Conservation (phyloP, 2,113 vertebrate species). For the Steatornis caripensis region DNA sequence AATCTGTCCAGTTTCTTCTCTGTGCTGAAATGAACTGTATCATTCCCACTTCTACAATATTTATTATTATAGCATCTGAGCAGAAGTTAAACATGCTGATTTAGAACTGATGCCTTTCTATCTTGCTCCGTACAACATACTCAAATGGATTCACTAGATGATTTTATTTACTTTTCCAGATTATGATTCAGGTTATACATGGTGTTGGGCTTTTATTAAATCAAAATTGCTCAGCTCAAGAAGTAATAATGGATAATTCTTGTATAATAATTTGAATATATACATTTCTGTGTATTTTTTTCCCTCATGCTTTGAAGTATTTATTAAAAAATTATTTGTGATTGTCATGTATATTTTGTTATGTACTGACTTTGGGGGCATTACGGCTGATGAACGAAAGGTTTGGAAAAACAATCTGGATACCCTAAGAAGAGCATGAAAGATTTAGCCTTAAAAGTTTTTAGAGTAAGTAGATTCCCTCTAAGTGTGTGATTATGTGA, state of each 20-base stretch:
- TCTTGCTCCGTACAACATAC: neutral
- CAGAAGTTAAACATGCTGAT: neutral
- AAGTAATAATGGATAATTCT: neutral
- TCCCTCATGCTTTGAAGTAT: neutral
- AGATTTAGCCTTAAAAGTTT: neutral
- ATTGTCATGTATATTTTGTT: neutral
- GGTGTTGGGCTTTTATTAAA: neutral
- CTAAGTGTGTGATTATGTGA: neutral
- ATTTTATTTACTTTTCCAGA: neutral
- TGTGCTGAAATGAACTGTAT: neutral
- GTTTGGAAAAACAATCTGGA: neutral
- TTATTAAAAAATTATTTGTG: neutral
- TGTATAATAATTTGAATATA: neutral
- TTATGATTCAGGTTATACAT: neutral
- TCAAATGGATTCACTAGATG: neutral
- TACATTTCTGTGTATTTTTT: neutral
- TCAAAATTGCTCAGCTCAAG: neutral
- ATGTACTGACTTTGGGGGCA: neutral
- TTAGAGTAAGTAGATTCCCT: neutral
- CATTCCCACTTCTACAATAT: neutral
- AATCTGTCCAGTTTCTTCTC: neutral
- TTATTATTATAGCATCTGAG: neutral
- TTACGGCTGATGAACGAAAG: neutral
- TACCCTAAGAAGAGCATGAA: neutral
- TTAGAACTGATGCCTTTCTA: neutral